Evolutionary conservation across 1,140 invertebrate species (phyloP).

Genomic region (Sycophila sp.): DNA sequence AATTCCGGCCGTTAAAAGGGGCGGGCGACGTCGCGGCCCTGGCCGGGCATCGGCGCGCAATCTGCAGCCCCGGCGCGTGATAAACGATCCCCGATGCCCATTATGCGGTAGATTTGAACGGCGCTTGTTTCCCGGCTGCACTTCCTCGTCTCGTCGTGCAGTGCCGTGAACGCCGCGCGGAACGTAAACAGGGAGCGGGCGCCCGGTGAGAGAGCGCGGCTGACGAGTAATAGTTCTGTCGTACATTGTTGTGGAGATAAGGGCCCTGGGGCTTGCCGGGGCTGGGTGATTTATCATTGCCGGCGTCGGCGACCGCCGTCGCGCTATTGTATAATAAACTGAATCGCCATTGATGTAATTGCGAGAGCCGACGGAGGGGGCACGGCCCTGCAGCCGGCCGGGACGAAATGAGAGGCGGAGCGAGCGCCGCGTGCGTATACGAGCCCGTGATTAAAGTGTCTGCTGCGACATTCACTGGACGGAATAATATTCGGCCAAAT

Average conservation of each 20-base stretch:
- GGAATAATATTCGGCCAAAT: too few relatives aligned
- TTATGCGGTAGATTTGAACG: constrained; percentile 37
- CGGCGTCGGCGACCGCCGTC: not conserved
- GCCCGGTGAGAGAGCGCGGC: not conserved
- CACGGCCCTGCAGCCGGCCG: not conserved
- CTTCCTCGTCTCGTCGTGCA: too few relatives aligned
- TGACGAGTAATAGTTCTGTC: constrained; percentile 39
- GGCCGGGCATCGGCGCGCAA: not conserved
- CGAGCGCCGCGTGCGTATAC: not conserved
- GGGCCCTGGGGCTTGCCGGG: not conserved
- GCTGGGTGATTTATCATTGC: constrained; percentile 37
- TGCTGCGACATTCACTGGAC: too few relatives aligned
- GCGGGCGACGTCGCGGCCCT: not conserved
- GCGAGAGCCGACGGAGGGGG: not conserved
- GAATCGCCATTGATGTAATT: constrained; percentile 42
- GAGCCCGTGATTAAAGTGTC: not conserved
- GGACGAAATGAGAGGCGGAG: not conserved
- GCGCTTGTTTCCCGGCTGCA: constrained; percentile 21
- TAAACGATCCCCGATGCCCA: constrained; percentile 32
- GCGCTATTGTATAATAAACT: constrained; percentile 40
- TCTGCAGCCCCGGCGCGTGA: constrained; percentile 25
- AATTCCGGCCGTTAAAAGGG: not conserved
- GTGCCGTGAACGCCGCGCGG: too few relatives aligned
- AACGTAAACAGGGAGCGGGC: not conserved
- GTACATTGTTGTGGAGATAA: constrained; percentile 42